Evolutionary conservation across 2,113 vertebrate species (phyloP).

Genomic region (Mormyrus lacerda): DNA sequence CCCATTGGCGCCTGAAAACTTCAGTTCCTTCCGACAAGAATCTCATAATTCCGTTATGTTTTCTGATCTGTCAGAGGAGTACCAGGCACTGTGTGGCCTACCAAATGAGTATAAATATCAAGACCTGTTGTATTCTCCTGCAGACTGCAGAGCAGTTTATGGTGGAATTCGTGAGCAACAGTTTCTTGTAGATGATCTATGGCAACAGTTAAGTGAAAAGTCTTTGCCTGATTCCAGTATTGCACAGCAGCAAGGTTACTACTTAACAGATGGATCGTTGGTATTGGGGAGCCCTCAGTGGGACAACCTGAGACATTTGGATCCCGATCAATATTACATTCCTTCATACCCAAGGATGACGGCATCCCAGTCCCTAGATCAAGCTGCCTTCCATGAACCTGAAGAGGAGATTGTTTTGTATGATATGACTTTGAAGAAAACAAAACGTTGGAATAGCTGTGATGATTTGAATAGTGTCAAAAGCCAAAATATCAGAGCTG

Average conservation of each 20-base stretch:
- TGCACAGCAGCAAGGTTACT: conserved; percentile 34
- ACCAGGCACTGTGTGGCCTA: conserved; percentile 59
- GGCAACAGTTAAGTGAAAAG: conserved; percentile 66
- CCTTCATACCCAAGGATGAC: conserved; percentile 61
- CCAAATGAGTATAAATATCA: conserved; percentile 59
- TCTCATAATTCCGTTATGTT: conserved; percentile 36
- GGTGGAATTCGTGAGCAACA: conserved; percentile 62
- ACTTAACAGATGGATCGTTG: conserved; percentile 21
- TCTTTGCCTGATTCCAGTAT: conserved; percentile 49
- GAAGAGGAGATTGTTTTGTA: conserved; percentile 54
- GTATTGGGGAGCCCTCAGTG: conserved; percentile 31
- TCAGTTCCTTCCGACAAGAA: background rate
- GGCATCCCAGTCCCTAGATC: conserved; percentile 34
- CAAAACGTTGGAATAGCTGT: conserved; percentile 54
- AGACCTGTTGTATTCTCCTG: conserved; percentile 60
- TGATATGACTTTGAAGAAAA: conserved; percentile 58
- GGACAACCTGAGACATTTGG: conserved; percentile 48
- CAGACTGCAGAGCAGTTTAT: conserved; percentile 58
- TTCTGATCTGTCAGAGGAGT: conserved; percentile 57
- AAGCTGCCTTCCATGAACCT: conserved; percentile 46
- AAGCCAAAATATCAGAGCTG: conserved; percentile 41
- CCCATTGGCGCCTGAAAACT: background rate
- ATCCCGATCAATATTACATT: conserved; percentile 51
- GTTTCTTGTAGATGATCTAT: conserved; percentile 62
- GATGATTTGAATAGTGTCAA: conserved; percentile 46